These are phyloP conservation scores for Timema podura DNA, from an alignment of 2,888 invertebrate species.

Conservation along the genomic window DNA sequence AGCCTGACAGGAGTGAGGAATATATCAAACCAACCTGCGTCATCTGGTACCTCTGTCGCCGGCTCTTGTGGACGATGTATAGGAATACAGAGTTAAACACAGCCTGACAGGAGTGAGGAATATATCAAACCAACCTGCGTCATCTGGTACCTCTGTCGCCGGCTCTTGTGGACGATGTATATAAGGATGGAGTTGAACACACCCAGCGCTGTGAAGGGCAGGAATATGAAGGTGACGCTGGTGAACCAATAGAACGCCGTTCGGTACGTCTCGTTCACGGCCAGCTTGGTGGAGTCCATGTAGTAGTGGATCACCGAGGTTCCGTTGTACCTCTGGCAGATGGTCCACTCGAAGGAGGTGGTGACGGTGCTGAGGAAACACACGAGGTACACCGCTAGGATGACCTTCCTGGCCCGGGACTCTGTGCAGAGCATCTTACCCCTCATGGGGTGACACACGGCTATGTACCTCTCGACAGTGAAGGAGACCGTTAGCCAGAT, in stretches of 20 bases:
- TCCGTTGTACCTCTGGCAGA: neutral
- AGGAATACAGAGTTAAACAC: constrained; percentile 71
- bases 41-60: constrained; percentile 51
- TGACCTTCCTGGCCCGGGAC: constrained; percentile 62
- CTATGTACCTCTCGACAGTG: constrained; percentile 71
- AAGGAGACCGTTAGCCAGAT: constrained; percentile 73
- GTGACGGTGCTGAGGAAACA: constrained; percentile 59
- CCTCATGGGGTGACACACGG: constrained; percentile 68
- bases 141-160: constrained; percentile 51
- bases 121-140: constrained; percentile 51
- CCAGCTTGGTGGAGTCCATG: constrained; percentile 39
- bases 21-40: constrained; percentile 51
- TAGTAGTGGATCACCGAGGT: constrained; percentile 16
- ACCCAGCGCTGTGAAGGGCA: constrained; percentile 63
- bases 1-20: too few relatives aligned
- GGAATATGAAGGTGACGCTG: constrained; percentile 57
- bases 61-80: constrained; percentile 57
- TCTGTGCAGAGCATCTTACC: constrained; percentile 67
- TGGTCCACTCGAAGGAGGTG: constrained; percentile 61
- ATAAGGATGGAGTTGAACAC: constrained; percentile 71
- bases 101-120: too few relatives aligned
- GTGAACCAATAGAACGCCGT: constrained; percentile 63
- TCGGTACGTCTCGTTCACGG: constrained; percentile 51
- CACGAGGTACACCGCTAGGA: constrained; percentile 54
- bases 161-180: constrained; percentile 57